Evolutionary conservation across 1,140 invertebrate species (phyloP), one percentile per base, ranked within the genome.

Genomic region (Coptotermes formosanus): DNA sequence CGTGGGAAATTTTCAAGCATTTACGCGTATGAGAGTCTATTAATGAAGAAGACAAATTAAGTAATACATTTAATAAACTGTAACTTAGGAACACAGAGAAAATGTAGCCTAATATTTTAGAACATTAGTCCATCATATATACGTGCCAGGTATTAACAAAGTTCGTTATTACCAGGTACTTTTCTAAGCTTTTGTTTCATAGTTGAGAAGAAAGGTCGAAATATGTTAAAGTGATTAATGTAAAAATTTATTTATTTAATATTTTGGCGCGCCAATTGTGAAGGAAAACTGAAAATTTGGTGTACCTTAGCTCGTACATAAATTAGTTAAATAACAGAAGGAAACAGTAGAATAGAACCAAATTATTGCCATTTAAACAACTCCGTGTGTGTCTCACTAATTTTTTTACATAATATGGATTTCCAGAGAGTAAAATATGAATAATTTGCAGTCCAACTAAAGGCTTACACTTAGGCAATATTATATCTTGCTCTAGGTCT

Each of bases 301-400:
- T 75, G 64, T 75, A n/a, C 64, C 64, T 75, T 75, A 75, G 64
- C n/a, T 75, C 64, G 8, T 75, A 75, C n/a, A n/a, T 75, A 75
- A 75, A 30, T 7, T 75, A 75, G 64, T 6, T 75, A 75, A 75
- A n/a, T 75, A 75, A 75, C 64, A 30, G 64, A 30, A 75, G 7
- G n/a, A 75, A 75, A 75, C 19, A n/a, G n/a, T 75, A 55, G 52
- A 55, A 30, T 75, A 75, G 64, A 30, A 7, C 64, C 64, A 75
- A 6, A 3, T 75, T 75, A 75, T n/a, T 30, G 19, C 25, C 64
- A 75, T 75, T 75, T 25, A 75, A 14, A 75, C 1, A 75, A 75
- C 7, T 7, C 64, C 9, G 64, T 75, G 64, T 75, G 25, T 30
- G 1, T n/a, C n/a, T 75, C 64, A 30, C 7, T 30, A n/a, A 75